Conservation (phyloP, 2,888 invertebrate genomes). For the Leptothorax acervorum region DNA sequence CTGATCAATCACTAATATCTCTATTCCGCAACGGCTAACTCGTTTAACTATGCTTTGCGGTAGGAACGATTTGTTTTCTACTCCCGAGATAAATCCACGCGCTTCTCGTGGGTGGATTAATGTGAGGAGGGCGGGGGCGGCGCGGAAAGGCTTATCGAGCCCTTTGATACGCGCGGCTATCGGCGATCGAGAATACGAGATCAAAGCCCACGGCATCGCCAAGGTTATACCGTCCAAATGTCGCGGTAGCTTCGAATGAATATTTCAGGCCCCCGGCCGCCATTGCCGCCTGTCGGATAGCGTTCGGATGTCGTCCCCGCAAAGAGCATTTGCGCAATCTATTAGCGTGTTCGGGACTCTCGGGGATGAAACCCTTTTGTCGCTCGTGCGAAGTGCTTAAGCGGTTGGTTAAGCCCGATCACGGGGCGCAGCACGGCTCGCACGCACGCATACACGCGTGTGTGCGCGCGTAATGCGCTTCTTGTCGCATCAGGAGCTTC, state of each 20-base stretch:
- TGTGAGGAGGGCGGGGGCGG: neutral
- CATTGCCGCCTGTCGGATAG: constrained; percentile 30
- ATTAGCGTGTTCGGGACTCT: constrained; percentile 78
- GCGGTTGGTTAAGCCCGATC: constrained; percentile 81
- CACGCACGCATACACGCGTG: neutral
- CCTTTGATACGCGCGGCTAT: constrained; percentile 54
- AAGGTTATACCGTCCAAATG: constrained; percentile 74
- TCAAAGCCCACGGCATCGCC: constrained; percentile 73
- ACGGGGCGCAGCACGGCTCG: constrained; percentile 63
- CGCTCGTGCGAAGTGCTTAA: constrained; percentile 81
- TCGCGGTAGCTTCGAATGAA: constrained; percentile 77
- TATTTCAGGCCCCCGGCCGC: constrained; percentile 73
- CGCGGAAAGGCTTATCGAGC: constrained; percentile 55
- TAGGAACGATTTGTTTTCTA: constrained; percentile 25
- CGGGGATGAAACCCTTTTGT: constrained; percentile 84
- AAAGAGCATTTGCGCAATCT: constrained; percentile 83
- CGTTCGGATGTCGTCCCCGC: constrained; percentile 75
- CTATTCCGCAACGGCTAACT: neutral
- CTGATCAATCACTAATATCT: neutral
- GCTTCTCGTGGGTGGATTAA: constrained; percentile 33
- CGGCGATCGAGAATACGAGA: constrained; percentile 73
- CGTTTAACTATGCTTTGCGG: constrained; percentile 1
- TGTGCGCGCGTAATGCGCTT: neutral
- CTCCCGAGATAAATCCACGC: constrained; percentile 31
- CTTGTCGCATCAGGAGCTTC: constrained; percentile 24